phyloP scores from a whole-genome alignment of 2,797 vertebrate species.

The Amphiprion clarkii region DNA sequence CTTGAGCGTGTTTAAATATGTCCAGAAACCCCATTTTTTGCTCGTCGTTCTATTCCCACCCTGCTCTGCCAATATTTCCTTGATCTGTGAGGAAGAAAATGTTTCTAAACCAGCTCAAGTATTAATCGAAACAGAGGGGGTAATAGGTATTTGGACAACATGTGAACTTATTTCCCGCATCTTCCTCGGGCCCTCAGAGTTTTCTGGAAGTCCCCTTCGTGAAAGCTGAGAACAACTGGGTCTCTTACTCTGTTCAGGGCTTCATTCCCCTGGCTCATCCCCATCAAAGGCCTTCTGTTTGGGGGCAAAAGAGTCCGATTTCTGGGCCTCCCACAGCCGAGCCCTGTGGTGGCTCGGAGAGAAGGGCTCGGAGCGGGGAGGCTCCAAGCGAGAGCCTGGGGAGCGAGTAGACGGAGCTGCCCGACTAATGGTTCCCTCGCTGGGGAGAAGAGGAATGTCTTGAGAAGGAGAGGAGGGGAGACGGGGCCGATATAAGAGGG shows the following conservation, averaged over 20 bases:
- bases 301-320: slow-evolving; percentile 65
- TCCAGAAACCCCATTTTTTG: slow-evolving; percentile 29
- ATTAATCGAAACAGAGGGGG: slow-evolving; percentile 36
- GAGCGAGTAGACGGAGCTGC: slow-evolving; percentile 59
- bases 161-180: slow-evolving; percentile 56
- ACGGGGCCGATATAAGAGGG: slow-evolving; percentile 37
- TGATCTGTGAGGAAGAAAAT: slow-evolving; percentile 8
- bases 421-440: slow-evolving; percentile 70
- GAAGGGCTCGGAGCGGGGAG: slow-evolving; percentile 54
- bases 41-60: slow-evolving; percentile 13
- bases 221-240: slow-evolving; percentile 74
- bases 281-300: slow-evolving; percentile 80
- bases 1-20: slow-evolving; percentile 16
- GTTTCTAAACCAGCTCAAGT: not conserved
- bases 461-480: slow-evolving; percentile 42
- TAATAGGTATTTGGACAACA: slow-evolving; percentile 58
- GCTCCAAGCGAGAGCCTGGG: slow-evolving; percentile 68
- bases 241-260: slow-evolving; percentile 60
- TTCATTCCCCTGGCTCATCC: slow-evolving; percentile 60
- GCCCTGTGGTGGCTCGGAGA: slow-evolving; percentile 53
- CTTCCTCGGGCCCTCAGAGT: slow-evolving; percentile 55
- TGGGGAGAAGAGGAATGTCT: slow-evolving; percentile 77
- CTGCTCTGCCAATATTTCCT: slow-evolving; percentile 29
- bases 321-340: slow-evolving; percentile 69
- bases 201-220: slow-evolving; percentile 75